Percentiles rank a stretch among this genome's conserved stretches.
Conservation (phyloP, 2,888 invertebrate species). For the Scrobipalpa atriplicella region DNA sequence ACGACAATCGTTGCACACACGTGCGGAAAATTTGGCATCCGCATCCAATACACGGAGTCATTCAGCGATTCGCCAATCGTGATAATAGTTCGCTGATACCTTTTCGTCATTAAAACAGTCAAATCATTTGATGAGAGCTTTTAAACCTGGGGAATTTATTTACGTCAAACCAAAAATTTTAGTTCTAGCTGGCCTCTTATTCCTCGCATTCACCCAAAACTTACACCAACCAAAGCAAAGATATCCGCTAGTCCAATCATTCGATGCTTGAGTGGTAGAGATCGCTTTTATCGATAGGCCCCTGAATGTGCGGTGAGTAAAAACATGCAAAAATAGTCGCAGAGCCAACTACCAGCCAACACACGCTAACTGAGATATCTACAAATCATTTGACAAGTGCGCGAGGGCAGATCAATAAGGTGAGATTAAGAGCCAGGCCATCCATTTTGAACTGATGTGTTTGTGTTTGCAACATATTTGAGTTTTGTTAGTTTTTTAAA, state of each 20-base stretch:
- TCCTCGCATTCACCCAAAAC: constrained; percentile 23
- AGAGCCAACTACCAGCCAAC: background rate
- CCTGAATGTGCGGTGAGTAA: constrained; percentile 37
- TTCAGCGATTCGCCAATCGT: no score
- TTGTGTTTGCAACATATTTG: background rate
- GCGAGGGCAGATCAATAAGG: constrained; percentile 20
- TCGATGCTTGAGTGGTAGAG: constrained; percentile 47
- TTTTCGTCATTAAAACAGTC: no score
- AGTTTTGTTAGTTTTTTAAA: constrained; percentile 2
- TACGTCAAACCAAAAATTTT: no score
- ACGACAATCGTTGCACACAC: no score
- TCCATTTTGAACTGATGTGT: constrained; percentile 24
- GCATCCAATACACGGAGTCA: no score
- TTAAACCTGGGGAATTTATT: no score
- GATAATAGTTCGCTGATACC: no score
- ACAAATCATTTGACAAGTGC: constrained; percentile 28
- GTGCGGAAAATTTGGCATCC: no score
- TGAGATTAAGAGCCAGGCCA: constrained; percentile 7
- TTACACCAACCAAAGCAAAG: constrained; percentile 36
- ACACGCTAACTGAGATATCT: constrained; percentile 26
- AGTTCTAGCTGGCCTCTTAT: no score
- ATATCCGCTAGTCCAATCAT: constrained; percentile 45
- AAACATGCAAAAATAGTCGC: constrained; percentile 34
- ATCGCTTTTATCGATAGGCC: constrained; percentile 42
- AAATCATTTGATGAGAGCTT: no score